Percentiles rank a stretch among this genome's conserved stretches.
Evolutionary conservation across 1,140 invertebrate species (phyloP).

Genomic region (Eupristina koningsbergeri): DNA sequence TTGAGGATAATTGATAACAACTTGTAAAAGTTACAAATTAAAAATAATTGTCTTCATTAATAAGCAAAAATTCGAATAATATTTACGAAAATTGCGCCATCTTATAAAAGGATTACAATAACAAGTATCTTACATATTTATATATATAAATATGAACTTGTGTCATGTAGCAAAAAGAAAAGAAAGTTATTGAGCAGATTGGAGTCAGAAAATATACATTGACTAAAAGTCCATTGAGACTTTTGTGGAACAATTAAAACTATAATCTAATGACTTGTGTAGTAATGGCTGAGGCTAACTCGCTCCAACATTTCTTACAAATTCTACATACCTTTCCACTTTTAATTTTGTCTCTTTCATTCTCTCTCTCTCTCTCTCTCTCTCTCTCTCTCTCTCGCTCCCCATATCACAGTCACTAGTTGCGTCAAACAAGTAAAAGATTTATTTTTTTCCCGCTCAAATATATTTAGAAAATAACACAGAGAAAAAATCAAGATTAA

Average conservation of each 20-base stretch:
- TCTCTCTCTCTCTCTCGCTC: too few relatives aligned
- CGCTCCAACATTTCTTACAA: background rate
- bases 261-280: conserved; percentile 9
- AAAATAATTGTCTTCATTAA: too few relatives aligned
- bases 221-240: background rate
- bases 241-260: conserved; percentile 37
- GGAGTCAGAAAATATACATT: background rate
- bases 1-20: too few relatives aligned
- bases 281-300: conserved; percentile 12
- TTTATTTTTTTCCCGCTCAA: background rate
- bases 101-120: too few relatives aligned
- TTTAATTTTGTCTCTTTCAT: background rate
- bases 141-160: background rate
- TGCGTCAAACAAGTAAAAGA: background rate
- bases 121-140: too few relatives aligned
- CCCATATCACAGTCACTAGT: background rate
- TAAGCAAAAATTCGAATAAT: too few relatives aligned
- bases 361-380: too few relatives aligned
- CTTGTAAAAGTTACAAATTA: too few relatives aligned
- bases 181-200: background rate
- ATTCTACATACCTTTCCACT: background rate
- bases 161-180: background rate
- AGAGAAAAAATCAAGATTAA: too few relatives aligned
- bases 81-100: too few relatives aligned
- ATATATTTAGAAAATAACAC: background rate